Evolutionary conservation across 2,797 vertebrate genomes (phyloP).

Genomic region (Dendrocincla tyrannina): DNA sequence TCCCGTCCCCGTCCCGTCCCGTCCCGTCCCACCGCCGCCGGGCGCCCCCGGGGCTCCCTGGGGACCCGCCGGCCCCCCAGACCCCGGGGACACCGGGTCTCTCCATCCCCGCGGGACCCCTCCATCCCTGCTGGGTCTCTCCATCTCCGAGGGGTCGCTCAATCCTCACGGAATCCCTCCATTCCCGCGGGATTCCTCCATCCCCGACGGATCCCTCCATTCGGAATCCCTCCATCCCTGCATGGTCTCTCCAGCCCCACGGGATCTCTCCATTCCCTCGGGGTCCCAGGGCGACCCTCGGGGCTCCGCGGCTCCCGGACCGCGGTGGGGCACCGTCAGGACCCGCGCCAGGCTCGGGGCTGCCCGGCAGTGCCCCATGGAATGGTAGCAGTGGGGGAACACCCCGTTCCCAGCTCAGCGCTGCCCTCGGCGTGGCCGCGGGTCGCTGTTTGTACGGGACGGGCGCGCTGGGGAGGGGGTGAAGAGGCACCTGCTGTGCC

Average conservation of each 20-base stretch:
- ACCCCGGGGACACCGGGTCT: not conserved
- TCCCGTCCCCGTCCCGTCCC: not conserved
- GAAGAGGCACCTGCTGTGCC: not conserved
- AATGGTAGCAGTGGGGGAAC: accelerated
- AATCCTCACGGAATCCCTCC: accelerated
- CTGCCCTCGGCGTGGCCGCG: not conserved
- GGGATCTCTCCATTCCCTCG: not conserved
- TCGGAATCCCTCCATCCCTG: not conserved
- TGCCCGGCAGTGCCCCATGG: accelerated
- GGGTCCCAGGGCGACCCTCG: not conserved
- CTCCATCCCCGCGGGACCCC: not conserved
- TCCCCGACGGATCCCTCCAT: not conserved
- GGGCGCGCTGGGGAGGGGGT: not conserved
- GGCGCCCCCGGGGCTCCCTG: not conserved
- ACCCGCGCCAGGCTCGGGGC: not conserved
- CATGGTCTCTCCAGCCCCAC: not conserved
- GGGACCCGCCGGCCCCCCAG: not conserved
- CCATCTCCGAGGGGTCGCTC: accelerated
- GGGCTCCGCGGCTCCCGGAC: not conserved
- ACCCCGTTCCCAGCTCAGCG: too few relatives aligned
- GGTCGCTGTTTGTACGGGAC: not conserved
- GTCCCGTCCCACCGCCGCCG: not conserved
- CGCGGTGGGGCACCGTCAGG: accelerated
- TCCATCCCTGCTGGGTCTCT: not conserved
- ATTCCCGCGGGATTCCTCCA: not conserved